Percentiles rank a stretch among this genome's conserved stretches.
Conservation (phyloP, 1,140 invertebrate species). For the Bombus superbus region DNA sequence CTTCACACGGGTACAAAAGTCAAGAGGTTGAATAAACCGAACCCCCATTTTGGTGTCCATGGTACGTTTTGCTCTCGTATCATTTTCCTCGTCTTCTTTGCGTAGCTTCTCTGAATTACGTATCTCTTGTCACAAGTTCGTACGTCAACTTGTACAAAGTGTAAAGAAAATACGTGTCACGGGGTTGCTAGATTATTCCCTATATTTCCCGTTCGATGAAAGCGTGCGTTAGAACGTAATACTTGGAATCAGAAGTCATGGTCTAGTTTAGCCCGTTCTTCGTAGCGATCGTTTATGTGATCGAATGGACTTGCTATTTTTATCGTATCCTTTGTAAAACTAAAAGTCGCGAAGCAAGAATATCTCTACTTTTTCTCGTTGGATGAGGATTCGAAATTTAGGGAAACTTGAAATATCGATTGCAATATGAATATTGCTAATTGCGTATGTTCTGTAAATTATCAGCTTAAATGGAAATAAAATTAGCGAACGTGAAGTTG, state of each 20-base stretch:
- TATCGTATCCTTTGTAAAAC: neutral
- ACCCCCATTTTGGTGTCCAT: neutral
- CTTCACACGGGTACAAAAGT: neutral
- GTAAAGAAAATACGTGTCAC: slow-evolving; percentile 10
- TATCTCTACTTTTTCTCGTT: too few relatives aligned
- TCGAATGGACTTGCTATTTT: neutral
- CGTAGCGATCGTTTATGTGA: neutral
- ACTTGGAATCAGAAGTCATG: neutral
- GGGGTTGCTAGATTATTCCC: neutral
- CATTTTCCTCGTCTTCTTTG: neutral
- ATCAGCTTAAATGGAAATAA: neutral
- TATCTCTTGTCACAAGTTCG: neutral
- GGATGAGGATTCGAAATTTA: too few relatives aligned
- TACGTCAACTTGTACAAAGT: neutral
- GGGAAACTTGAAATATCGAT: too few relatives aligned
- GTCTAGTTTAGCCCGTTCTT: neutral
- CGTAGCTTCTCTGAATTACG: neutral
- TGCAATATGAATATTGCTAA: too few relatives aligned
- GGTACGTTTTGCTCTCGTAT: neutral
- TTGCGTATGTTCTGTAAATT: too few relatives aligned
- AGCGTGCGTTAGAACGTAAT: neutral
- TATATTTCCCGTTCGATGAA: neutral
- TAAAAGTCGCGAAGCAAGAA: too few relatives aligned
- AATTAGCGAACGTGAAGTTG: neutral
- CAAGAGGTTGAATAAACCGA: slow-evolving; percentile 2